A percentile compares a stretch with the other conserved stretches of the same genome.
phyloP scores from a whole-genome alignment of 2,113 vertebrate genomes.

The Xiphias gladius region DNA sequence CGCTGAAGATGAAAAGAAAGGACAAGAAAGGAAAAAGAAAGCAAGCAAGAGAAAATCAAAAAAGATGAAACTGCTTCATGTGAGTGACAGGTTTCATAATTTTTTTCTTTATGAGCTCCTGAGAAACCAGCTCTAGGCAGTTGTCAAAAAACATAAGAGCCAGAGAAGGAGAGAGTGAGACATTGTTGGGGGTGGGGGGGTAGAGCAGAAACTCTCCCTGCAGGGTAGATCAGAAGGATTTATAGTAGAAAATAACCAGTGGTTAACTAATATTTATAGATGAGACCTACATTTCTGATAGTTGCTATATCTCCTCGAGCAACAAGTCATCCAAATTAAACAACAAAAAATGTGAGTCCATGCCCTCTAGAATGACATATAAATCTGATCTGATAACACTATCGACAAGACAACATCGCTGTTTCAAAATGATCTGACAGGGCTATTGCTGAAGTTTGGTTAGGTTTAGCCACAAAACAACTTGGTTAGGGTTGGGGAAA shows the following conservation, averaged over 20 bases:
- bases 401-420: too few species aligned
- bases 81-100: conserved; percentile 70
- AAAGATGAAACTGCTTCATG: conserved; percentile 19
- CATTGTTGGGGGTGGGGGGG: background rate
- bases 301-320: background rate
- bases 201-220: background rate
- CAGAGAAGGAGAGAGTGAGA: conserved; percentile 29
- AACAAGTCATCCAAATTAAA: background rate
- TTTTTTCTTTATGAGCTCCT: conserved; percentile 72
- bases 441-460: background rate
- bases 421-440: background rate
- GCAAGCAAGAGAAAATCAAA: background rate
- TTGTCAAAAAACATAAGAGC: conserved; percentile 60
- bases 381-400: background rate
- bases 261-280: background rate
- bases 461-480: background rate
- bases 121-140: conserved; percentile 51
- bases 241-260: conserved; percentile 29
- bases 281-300: background rate
- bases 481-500: background rate
- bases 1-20: background rate
- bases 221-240: conserved; percentile 9
- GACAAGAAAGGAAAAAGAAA: background rate
- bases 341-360: too few species aligned
- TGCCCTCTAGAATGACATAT: too few species aligned